A percentile compares a stretch with the other conserved stretches of the same genome.
Conservation (phyloP, 2,888 invertebrate genomes). For the Aphrophora alni region DNA sequence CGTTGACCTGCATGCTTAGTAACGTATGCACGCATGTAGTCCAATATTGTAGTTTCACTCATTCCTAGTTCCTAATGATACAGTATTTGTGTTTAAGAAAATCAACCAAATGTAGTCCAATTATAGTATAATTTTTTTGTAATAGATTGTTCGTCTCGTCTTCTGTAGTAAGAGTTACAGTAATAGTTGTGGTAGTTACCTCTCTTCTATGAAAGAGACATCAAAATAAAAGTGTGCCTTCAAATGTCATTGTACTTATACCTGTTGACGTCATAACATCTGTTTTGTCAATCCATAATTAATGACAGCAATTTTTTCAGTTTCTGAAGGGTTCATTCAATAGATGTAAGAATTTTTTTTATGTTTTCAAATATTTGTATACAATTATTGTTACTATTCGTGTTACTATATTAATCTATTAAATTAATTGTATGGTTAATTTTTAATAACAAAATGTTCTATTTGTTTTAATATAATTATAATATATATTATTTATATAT, state of each 20-base stretch:
- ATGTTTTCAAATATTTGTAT: background rate
- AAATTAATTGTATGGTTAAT: background rate
- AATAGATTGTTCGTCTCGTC: background rate
- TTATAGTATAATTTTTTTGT: background rate
- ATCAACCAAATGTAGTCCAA: background rate
- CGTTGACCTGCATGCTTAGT: background rate
- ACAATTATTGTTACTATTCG: background rate
- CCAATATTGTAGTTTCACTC: background rate
- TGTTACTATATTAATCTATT: background rate
- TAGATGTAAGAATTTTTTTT: background rate
- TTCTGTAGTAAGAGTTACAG: background rate
- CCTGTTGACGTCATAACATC: background rate
- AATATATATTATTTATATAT: too few relatives aligned
- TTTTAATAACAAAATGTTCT: background rate
- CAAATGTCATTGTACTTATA: background rate
- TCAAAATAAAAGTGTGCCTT: background rate
- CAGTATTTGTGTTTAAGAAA: conserved; percentile 24
- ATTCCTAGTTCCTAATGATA: conserved; percentile 25
- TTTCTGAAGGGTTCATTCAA: background rate
- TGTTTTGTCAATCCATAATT: background rate
- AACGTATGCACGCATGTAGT: background rate
- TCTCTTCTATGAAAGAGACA: background rate
- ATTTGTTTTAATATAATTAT: too few relatives aligned
- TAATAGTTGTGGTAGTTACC: background rate
- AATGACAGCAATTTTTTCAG: background rate